Conservation (phyloP, 2,888 invertebrate genomes). For the Tryphoninae sp. region DNA sequence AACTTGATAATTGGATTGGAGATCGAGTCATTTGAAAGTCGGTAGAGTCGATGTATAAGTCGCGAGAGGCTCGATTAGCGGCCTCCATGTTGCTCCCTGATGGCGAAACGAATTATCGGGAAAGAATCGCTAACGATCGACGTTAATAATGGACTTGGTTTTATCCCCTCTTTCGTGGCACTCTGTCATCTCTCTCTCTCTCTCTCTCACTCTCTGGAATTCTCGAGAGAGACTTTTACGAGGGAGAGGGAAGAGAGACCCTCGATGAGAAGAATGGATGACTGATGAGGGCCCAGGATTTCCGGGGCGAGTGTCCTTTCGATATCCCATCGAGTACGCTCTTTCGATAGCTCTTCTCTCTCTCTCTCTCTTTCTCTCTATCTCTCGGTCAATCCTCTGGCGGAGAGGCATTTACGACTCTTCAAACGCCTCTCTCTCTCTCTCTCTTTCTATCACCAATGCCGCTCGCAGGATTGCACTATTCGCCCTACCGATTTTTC, state of each 20-base stretch:
- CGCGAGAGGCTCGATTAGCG: neutral
- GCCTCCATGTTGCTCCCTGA: conserved; percentile 9
- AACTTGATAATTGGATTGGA: conserved; percentile 32
- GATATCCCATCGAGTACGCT: conserved; percentile 55
- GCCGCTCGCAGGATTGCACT: conserved; percentile 37
- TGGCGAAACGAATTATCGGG: conserved; percentile 11
- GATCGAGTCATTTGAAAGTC: conserved; percentile 27
- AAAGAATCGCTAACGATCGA: conserved; percentile 43
- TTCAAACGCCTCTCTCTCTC: neutral
- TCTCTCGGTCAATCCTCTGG: conserved; percentile 31
- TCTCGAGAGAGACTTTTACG: conserved; percentile 1
- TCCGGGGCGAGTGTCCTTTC: conserved; percentile 59
- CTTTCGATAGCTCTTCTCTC: neutral
- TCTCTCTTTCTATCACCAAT: neutral
- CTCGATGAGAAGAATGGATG: conserved; percentile 50
- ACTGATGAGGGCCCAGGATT: conserved; percentile 57
- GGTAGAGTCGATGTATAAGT: neutral
- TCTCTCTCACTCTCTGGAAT: neutral
- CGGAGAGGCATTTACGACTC: conserved; percentile 28
- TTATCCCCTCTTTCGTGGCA: neutral
- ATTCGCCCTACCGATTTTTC: no score
- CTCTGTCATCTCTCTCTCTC: conserved; percentile 21
- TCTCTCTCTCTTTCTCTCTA: neutral
- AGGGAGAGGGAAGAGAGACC: conserved; percentile 15
- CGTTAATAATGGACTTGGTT: conserved; percentile 44